Percentiles rank a stretch among this genome's conserved stretches.
These are phyloP conservation scores for Lepidotrigona ventralis DNA, from an alignment of 1,140 invertebrate species.

Conservation along the genomic window DNA sequence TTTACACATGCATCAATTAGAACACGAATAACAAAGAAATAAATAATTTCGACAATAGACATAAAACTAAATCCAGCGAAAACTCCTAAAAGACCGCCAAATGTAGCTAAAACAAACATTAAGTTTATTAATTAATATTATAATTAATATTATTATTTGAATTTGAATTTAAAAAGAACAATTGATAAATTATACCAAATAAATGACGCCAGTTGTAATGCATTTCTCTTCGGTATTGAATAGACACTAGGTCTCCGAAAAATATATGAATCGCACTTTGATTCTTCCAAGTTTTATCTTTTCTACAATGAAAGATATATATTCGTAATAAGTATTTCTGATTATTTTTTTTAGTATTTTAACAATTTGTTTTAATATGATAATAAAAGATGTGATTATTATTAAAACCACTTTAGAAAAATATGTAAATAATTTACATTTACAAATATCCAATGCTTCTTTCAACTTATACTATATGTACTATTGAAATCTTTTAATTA, in stretches of 20 bases:
- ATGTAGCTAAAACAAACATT: slow-evolving; percentile 82
- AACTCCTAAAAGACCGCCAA: slow-evolving; percentile 84
- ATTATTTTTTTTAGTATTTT: neutral
- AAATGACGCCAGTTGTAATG: slow-evolving; percentile 70
- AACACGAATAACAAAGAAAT: slow-evolving; percentile 82
- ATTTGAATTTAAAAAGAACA: neutral
- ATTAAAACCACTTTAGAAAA: neutral
- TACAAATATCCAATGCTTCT: neutral
- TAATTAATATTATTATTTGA: neutral
- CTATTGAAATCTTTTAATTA: neutral
- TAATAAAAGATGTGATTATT: neutral
- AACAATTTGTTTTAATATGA: no score
- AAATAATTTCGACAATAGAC: slow-evolving; percentile 83
- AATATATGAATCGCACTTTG: slow-evolving; percentile 70
- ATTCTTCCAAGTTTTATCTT: slow-evolving; percentile 32
- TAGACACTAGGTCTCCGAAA: slow-evolving; percentile 69
- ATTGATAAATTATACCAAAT: slow-evolving; percentile 64
- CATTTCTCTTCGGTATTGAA: slow-evolving; percentile 65
- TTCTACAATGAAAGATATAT: slow-evolving; percentile 36
- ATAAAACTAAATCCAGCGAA: slow-evolving; percentile 86
- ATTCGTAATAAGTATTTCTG: neutral
- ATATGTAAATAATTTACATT: neutral
- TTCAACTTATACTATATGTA: neutral
- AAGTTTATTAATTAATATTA: neutral
- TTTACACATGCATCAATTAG: slow-evolving; percentile 70